Evolutionary conservation across 2,888 invertebrate species (phyloP), one percentile per base, ranked within the genome.

Genomic region (Oligia strigilis): DNA sequence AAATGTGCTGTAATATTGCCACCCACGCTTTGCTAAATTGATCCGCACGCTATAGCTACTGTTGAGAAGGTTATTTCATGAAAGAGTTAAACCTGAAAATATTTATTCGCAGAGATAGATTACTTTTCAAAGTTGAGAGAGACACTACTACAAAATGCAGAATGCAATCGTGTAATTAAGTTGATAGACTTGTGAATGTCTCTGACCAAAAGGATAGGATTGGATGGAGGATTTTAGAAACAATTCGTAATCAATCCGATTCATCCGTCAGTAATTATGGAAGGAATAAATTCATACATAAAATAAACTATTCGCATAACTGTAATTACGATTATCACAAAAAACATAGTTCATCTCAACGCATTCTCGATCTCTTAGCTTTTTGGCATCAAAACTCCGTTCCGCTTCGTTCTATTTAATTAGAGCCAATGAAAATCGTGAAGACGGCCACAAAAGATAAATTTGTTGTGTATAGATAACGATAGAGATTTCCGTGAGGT

Each of bases 401-500:
- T 85, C 85, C 85, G 88, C 81, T 84, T 85, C 88, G 88, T 87
- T 74, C 94, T 93, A 93, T 94, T 95, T 95, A 95, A 95, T 90
- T 89, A 89, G 87, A 82, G 62, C 82, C 77, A 85, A 85, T 88
- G 89, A 85, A 89, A 90, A 86, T 89, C 90, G 89, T 89, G 89
- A 85, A 90, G 92, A 84, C 91, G 93, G 87, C 88, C 90, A 95
- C 95, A 96, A 95, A 94, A 95, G 95, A 94, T 93, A 92, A 94
- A 95, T 95, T 95, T 95, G 95, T 95, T 95, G 85, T 86, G 83
- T 89, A 92, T 91, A 92, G 95, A 95, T 95, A 93, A 92, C 93
- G 95, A 95, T 95, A 94, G 94, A 96, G 95, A 94, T 95, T 95
- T 95, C 93, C 93, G 93, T 93, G 93, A 92, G 93, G 92, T 91